These are phyloP conservation scores for Gadopsis marmoratus DNA, from an alignment of 2,797 vertebrate genomes.

Conservation along the genomic window DNA sequence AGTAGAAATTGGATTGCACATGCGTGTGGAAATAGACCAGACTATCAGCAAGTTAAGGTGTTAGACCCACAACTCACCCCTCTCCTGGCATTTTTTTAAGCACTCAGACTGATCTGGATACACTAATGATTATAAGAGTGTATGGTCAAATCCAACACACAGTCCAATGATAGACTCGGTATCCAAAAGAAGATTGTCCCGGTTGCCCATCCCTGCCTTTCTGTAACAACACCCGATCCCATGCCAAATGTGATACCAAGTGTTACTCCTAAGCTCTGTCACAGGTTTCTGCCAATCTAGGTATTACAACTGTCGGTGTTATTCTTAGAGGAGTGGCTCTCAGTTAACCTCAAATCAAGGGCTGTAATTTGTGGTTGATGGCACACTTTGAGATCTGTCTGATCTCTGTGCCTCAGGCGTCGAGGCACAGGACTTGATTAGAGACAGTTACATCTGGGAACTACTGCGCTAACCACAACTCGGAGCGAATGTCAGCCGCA, in stretches of 20 bases:
- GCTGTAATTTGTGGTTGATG: constrained; percentile 91
- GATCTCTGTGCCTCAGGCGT: constrained; percentile 86
- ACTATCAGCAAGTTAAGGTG: constrained; percentile 46
- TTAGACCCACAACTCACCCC: constrained; percentile 22
- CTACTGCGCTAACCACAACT: constrained; percentile 85
- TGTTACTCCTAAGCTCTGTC: constrained; percentile 74
- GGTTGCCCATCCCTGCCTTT: constrained; percentile 27
- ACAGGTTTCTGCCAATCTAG: constrained; percentile 81
- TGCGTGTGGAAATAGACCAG: constrained; percentile 49
- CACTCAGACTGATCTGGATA: neutral
- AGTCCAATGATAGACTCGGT: constrained; percentile 26
- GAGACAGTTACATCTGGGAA: constrained; percentile 88
- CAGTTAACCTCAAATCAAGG: constrained; percentile 90
- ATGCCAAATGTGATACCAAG: constrained; percentile 68
- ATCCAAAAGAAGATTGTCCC: constrained; percentile 38
- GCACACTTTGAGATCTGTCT: constrained; percentile 89
- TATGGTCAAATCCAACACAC: constrained; percentile 29
- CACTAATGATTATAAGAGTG: neutral
- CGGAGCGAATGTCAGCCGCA: constrained; percentile 75
- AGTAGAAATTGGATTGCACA: constrained; percentile 47
- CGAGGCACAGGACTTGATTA: constrained; percentile 86
- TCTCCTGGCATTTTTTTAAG: neutral
- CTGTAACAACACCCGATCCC: constrained; percentile 59
- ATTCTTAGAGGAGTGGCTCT: constrained; percentile 86
- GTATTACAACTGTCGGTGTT: constrained; percentile 86